phyloP scores from a whole-genome alignment of 2,113 vertebrate genomes.

The Phyllopteryx taeniolatus region DNA sequence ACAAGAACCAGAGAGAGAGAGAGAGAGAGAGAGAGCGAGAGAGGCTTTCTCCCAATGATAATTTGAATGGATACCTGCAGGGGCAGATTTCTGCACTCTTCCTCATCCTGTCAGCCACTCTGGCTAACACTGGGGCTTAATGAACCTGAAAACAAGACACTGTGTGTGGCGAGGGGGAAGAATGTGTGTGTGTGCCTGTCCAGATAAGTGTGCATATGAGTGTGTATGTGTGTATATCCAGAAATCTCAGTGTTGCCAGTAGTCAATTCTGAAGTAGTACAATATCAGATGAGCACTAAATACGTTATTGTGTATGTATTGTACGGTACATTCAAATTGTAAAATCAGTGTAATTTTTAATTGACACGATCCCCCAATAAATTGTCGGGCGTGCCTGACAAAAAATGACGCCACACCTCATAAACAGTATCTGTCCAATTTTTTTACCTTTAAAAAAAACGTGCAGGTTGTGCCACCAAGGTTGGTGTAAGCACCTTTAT shows the following conservation, averaged over 20 bases:
- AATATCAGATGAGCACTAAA: background rate
- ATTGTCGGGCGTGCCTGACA: too few relatives aligned
- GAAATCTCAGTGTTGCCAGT: constrained; percentile 26
- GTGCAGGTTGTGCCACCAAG: too few relatives aligned
- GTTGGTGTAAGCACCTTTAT: too few relatives aligned
- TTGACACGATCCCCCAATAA: too few relatives aligned
- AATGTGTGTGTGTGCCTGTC: constrained; percentile 63
- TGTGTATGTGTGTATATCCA: constrained; percentile 51
- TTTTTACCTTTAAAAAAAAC: too few relatives aligned
- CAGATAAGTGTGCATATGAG: background rate
- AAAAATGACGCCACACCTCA: too few relatives aligned
- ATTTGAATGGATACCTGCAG: constrained; percentile 93
- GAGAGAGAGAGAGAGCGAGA: too few relatives aligned
- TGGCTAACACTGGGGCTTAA: constrained; percentile 90
- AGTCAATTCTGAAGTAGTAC: constrained; percentile 5
- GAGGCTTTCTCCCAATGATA: constrained; percentile 88
- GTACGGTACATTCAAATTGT: background rate
- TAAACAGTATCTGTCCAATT: too few relatives aligned
- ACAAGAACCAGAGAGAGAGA: constrained; percentile 81
- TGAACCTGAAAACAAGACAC: constrained; percentile 90
- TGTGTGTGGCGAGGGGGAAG: constrained; percentile 72
- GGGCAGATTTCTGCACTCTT: constrained; percentile 84
- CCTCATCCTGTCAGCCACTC: constrained; percentile 91
- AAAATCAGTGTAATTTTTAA: too few relatives aligned
- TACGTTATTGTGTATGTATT: background rate